These are phyloP conservation scores for Nomada goodeniana DNA, from an alignment of 2,888 invertebrate species.

Conservation along the genomic window DNA sequence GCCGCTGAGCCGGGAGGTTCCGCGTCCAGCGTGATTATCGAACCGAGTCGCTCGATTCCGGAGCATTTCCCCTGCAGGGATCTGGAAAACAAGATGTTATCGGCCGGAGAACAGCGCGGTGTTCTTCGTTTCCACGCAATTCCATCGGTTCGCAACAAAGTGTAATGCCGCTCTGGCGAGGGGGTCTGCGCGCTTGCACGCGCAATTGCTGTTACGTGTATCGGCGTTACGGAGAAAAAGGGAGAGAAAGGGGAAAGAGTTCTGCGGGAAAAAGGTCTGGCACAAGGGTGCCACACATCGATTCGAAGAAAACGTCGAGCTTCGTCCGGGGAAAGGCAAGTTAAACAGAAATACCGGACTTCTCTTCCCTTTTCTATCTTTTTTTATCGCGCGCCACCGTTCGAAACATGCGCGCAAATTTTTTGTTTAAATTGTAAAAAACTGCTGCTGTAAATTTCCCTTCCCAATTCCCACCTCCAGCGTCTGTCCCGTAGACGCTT, in stretches of 20 bases:
- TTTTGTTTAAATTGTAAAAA: neutral
- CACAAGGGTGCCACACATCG: conserved; percentile 39
- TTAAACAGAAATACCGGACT: conserved; percentile 3
- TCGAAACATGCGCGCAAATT: neutral
- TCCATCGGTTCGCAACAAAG: conserved; percentile 52
- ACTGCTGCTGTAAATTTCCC: neutral
- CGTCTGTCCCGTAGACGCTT: conserved; percentile 10
- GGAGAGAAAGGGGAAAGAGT: neutral
- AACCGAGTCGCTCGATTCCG: conserved; percentile 10
- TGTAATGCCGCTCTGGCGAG: conserved; percentile 32
- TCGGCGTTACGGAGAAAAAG: neutral
- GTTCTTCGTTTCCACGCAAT: conserved; percentile 49
- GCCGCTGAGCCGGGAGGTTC: conserved; percentile 2
- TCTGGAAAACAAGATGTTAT: conserved; percentile 51
- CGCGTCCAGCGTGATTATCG: neutral
- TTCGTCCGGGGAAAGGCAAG: neutral
- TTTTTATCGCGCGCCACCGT: neutral
- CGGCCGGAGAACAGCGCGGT: conserved; percentile 9
- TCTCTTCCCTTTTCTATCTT: too few relatives aligned
- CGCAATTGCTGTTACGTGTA: conserved; percentile 50
- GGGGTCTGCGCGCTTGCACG: conserved; percentile 40
- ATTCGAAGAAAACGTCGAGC: conserved; percentile 15
- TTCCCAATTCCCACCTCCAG: neutral
- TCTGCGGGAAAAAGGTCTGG: conserved; percentile 15
- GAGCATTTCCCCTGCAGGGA: conserved; percentile 19